A percentile compares a stretch with the other conserved stretches of the same genome.
phyloP scores from a whole-genome alignment of 1,140 invertebrate genomes.

The Bombyx mandarina region DNA sequence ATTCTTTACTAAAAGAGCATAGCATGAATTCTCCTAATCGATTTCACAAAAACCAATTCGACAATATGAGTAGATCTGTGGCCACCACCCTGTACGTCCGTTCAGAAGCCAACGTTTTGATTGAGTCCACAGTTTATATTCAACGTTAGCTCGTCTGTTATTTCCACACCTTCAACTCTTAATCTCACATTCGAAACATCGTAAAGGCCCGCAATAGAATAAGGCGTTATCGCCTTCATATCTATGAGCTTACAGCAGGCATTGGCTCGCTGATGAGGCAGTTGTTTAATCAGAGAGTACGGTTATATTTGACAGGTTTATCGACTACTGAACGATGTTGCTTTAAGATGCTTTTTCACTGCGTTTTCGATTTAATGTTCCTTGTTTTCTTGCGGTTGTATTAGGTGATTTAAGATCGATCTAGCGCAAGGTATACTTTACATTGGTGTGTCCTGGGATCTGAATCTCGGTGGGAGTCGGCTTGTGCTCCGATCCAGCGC shows the following conservation, averaged over 20 bases:
- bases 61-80: slow-evolving; percentile 1
- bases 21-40: neutral
- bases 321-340: slow-evolving; percentile 28
- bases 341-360: too few species aligned
- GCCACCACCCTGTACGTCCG: slow-evolving; percentile 4
- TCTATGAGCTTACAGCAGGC: neutral
- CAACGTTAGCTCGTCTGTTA: slow-evolving; percentile 46
- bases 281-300: slow-evolving; percentile 36
- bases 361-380: too few species aligned
- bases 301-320: slow-evolving; percentile 58
- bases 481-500: too few species aligned
- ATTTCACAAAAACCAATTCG: neutral
- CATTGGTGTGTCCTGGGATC: too few species aligned
- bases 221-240: neutral
- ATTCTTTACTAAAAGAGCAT: too few species aligned
- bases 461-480: too few species aligned
- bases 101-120: slow-evolving; percentile 32
- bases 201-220: slow-evolving; percentile 1
- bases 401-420: too few species aligned
- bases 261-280: slow-evolving; percentile 2
- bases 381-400: too few species aligned
- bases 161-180: slow-evolving; percentile 49
- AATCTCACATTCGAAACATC: slow-evolving; percentile 9
- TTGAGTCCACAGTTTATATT: slow-evolving; percentile 57
- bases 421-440: too few species aligned